A percentile compares a stretch with the other conserved stretches of the same genome.
Conservation (phyloP, 2,888 invertebrate species). For the Poecilus cupreus region DNA sequence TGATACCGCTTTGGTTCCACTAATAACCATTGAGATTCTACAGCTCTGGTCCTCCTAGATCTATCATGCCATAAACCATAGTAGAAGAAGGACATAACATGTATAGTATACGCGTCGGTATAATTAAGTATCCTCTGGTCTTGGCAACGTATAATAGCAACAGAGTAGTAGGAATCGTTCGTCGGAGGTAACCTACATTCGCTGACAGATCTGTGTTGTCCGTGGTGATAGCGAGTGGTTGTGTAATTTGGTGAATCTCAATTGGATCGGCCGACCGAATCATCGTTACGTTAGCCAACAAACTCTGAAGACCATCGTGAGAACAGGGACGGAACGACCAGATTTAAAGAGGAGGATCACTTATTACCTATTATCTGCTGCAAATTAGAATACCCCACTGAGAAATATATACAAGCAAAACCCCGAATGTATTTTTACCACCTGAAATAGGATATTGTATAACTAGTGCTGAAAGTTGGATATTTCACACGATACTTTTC, state of each 20-base stretch:
- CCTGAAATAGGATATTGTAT: too few species aligned
- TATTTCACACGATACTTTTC: too few species aligned
- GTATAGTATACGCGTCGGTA: background rate
- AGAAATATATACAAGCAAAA: too few species aligned
- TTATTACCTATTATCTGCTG: too few species aligned
- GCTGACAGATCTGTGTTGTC: slow-evolving; percentile 52
- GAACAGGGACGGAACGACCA: background rate
- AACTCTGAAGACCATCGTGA: background rate
- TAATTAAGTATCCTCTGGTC: background rate
- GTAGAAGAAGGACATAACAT: background rate
- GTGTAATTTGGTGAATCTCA: slow-evolving; percentile 41
- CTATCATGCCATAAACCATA: too few species aligned
- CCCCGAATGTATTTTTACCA: too few species aligned
- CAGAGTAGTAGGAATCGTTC: background rate
- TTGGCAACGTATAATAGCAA: slow-evolving; percentile 6
- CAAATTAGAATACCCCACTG: too few species aligned
- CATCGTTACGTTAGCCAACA: slow-evolving; percentile 17
- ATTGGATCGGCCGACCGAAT: slow-evolving; percentile 30
- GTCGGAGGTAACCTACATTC: slow-evolving; percentile 42
- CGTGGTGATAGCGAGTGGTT: background rate
- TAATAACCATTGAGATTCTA: too few species aligned
- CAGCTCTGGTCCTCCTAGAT: too few species aligned
- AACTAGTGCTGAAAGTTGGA: too few species aligned
- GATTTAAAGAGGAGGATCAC: too few species aligned
- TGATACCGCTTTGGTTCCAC: too few species aligned